These are phyloP conservation scores for Erythrolamprus reginae DNA, from an alignment of 2,113 vertebrate genomes.

Conservation along the genomic window DNA sequence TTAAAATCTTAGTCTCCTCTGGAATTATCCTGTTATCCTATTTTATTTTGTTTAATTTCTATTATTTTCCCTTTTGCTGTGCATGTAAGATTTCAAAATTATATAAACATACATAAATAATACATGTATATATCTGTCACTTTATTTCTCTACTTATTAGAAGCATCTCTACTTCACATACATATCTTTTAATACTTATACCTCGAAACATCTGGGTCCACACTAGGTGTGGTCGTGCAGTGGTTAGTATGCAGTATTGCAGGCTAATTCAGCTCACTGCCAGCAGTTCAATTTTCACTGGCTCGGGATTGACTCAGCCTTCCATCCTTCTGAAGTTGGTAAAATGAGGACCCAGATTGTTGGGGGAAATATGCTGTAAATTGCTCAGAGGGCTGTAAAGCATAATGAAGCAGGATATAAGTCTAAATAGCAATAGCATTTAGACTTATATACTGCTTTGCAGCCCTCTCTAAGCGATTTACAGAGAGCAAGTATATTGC, in stretches of 20 bases:
- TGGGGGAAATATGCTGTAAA: background rate
- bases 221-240: background rate
- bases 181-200: background rate
- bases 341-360: background rate
- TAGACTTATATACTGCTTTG: no score
- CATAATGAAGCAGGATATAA: background rate
- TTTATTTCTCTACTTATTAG: background rate
- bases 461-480: no score
- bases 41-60: background rate
- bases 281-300: background rate
- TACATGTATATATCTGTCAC: background rate
- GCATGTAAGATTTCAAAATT: background rate
- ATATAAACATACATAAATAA: background rate
- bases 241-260: background rate
- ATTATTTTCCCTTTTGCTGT: background rate
- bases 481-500: no score
- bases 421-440: no score
- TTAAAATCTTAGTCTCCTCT: background rate
- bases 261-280: background rate
- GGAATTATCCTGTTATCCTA: background rate
- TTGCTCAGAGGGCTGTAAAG: background rate
- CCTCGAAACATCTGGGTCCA: background rate
- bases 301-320: background rate
- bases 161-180: background rate
- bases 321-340: background rate